Percentiles rank a stretch among this genome's conserved stretches.
phyloP scores from a whole-genome alignment of 2,113 vertebrate genomes.

The Pollimyrus isidori region DNA sequence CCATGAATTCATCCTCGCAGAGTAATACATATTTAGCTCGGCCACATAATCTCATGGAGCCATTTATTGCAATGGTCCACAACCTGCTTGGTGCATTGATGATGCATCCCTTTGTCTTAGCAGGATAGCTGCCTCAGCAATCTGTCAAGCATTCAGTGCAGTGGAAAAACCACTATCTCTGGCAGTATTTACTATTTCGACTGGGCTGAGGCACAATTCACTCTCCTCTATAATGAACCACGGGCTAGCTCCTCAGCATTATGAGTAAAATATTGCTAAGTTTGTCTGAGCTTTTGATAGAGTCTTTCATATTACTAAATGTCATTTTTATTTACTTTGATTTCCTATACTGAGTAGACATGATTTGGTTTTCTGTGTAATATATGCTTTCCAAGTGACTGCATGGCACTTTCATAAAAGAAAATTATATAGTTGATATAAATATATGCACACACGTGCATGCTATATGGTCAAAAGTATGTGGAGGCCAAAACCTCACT shows the following conservation, averaged over 20 bases:
- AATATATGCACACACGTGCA: neutral
- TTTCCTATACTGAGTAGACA: neutral
- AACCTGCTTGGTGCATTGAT: neutral
- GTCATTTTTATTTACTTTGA: neutral
- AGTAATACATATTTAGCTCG: neutral
- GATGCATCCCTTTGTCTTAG: neutral
- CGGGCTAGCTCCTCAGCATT: neutral
- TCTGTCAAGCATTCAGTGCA: neutral
- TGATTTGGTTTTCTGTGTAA: neutral
- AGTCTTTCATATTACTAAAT: neutral
- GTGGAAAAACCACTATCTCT: neutral
- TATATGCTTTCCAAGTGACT: neutral
- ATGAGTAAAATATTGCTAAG: neutral
- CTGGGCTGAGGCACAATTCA: neutral
- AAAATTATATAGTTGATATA: neutral
- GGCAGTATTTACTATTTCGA: neutral
- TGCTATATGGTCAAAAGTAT: neutral
- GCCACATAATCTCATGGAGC: neutral
- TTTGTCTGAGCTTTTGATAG: neutral
- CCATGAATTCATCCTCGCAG: neutral
- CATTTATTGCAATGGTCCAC: neutral
- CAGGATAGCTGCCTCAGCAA: neutral
- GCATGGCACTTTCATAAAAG: neutral
- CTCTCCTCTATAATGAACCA: neutral
- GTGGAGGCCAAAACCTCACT: neutral